phyloP scores from a whole-genome alignment of 1,140 invertebrate genomes.

The Drosophila funebris region DNA sequence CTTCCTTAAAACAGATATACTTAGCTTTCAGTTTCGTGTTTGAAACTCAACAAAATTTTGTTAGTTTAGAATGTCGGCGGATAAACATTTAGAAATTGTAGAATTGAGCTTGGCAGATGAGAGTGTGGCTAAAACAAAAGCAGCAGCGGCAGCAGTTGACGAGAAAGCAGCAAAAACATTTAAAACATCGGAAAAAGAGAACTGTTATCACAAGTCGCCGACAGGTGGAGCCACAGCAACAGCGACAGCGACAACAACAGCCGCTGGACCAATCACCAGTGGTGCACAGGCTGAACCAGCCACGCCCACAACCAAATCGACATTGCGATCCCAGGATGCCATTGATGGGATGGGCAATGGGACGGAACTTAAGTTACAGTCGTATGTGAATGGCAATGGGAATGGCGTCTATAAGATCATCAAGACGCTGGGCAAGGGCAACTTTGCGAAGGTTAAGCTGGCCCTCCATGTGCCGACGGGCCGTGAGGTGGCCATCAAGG shows the following conservation, averaged over 20 bases:
- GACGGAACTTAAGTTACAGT: constrained; percentile 57
- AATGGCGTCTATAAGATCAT: constrained; percentile 97
- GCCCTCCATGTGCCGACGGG: constrained; percentile 99
- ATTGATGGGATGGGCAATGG: constrained; percentile 36
- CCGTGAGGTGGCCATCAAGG: constrained; percentile 99
- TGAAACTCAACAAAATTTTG: constrained; percentile 38
- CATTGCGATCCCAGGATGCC: constrained; percentile 41
- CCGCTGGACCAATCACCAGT: constrained; percentile 1
- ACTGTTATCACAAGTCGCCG: constrained; percentile 1
- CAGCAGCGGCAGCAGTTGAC: constrained; percentile 25
- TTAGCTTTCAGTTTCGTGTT: constrained; percentile 20
- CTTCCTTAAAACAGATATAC: neutral
- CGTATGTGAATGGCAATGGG: constrained; percentile 65
- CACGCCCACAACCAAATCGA: constrained; percentile 25
- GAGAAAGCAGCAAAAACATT: constrained; percentile 40
- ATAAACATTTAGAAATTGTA: constrained; percentile 62
- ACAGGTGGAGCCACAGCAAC: constrained; percentile 1
- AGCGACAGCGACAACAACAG: constrained; percentile 11
- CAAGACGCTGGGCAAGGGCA: constrained; percentile 99
- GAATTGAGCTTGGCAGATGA: constrained; percentile 48
- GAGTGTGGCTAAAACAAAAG: constrained; percentile 16
- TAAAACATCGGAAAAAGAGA: constrained; percentile 62
- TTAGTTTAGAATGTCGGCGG: constrained; percentile 58
- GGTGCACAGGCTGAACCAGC: constrained; percentile 16
- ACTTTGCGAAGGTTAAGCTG: constrained; percentile 99